phyloP scores from a whole-genome alignment of 2,888 invertebrate genomes.

The Ophraella communa region DNA sequence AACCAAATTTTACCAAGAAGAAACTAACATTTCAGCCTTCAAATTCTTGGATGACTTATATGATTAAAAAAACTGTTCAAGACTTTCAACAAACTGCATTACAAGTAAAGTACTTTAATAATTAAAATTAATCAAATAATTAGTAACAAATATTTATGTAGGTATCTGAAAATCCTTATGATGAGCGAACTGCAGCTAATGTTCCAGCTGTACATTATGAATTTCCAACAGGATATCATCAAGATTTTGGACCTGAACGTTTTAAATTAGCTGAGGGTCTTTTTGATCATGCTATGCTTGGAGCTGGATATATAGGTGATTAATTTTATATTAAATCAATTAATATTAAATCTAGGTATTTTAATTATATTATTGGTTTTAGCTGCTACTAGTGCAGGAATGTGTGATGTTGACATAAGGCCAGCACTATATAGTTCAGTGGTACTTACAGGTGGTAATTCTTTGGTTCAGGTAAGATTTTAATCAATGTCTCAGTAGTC shows the following conservation, averaged over 20 bases:
- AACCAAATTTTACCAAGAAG: constrained; percentile 81
- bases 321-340: not conserved
- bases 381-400: constrained; percentile 84
- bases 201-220: constrained; percentile 96
- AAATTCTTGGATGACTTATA: constrained; percentile 93
- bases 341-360: no score
- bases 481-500: not conserved
- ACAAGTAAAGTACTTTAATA: constrained; percentile 59
- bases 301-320: constrained; percentile 82
- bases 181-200: constrained; percentile 83
- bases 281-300: constrained; percentile 93
- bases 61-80: constrained; percentile 86
- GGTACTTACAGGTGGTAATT: constrained; percentile 94
- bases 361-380: no score
- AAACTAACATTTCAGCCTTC: constrained; percentile 83
- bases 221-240: constrained; percentile 97
- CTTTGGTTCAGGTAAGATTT: constrained; percentile 74
- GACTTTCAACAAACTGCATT: constrained; percentile 73
- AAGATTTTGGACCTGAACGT: constrained; percentile 93
- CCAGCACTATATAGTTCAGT: constrained; percentile 95
- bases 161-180: constrained; percentile 90
- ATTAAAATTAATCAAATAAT: not conserved
- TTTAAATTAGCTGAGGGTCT: constrained; percentile 93
- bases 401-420: constrained; percentile 97
- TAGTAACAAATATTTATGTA: constrained; percentile 46